Conservation (phyloP, 2,113 vertebrate genomes). For the Tor tambroides region DNA sequence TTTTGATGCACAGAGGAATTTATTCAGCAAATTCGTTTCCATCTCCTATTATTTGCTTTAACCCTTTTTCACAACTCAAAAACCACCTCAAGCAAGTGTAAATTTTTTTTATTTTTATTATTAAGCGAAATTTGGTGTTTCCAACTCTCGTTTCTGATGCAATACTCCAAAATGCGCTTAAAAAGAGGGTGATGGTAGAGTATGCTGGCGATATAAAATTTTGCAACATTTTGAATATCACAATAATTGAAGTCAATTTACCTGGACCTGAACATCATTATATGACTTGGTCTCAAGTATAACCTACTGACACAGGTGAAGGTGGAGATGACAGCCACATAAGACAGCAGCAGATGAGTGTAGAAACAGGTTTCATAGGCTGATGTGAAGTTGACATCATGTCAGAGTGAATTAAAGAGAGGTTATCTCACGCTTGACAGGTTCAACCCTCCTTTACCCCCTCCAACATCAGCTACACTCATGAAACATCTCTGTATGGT, state of each 20-base stretch:
- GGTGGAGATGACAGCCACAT: neutral
- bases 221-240: neutral
- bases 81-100: too few relatives aligned
- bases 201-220: neutral
- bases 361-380: slow-evolving; percentile 1
- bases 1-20: too few relatives aligned
- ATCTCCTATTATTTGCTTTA: too few relatives aligned
- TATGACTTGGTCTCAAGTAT: neutral
- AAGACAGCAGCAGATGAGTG: too few relatives aligned
- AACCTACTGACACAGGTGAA: neutral
- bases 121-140: too few relatives aligned
- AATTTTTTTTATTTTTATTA: too few relatives aligned
- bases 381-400: slow-evolving; percentile 30
- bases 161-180: too few relatives aligned
- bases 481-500: neutral
- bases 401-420: slow-evolving; percentile 25
- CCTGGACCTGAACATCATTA: too few relatives aligned
- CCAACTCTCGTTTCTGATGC: too few relatives aligned
- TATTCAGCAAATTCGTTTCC: too few relatives aligned
- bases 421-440: neutral
- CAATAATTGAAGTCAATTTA: neutral
- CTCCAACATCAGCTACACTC: neutral
- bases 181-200: too few relatives aligned
- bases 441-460: slow-evolving; percentile 20
- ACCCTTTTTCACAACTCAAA: too few relatives aligned